Conservation (phyloP, 2,888 invertebrate genomes). For the Cylloceria caligata region DNA sequence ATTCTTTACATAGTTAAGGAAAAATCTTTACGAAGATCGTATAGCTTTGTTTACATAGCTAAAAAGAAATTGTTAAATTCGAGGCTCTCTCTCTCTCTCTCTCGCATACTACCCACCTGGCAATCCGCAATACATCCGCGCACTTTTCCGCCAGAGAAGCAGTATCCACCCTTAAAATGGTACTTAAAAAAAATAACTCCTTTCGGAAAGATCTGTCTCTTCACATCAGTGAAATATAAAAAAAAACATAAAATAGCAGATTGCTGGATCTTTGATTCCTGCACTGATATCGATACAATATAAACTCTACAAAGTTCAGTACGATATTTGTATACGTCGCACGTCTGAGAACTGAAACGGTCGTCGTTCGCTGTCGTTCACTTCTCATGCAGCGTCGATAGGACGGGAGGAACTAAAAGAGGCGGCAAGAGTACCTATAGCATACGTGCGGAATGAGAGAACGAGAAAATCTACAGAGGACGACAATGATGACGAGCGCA, state of each 20-base stretch:
- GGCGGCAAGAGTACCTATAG: slow-evolving; percentile 4
- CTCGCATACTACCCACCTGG: too few relatives aligned
- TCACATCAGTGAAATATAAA: background rate
- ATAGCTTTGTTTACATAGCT: too few relatives aligned
- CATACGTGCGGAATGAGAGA: slow-evolving; percentile 58
- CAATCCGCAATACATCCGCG: too few relatives aligned
- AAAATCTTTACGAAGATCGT: too few relatives aligned
- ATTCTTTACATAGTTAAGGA: too few relatives aligned
- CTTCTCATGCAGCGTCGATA: slow-evolving; percentile 76
- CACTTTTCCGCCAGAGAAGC: too few relatives aligned
- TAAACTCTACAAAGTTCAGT: slow-evolving; percentile 27
- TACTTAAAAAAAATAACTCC: too few relatives aligned
- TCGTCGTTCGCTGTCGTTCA: slow-evolving; percentile 66
- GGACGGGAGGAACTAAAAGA: slow-evolving; percentile 47
- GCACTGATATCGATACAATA: background rate
- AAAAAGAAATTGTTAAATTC: too few relatives aligned
- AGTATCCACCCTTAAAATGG: too few relatives aligned
- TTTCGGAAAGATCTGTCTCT: too few relatives aligned
- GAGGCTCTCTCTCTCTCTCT: too few relatives aligned
- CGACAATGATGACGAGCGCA: slow-evolving; percentile 62
- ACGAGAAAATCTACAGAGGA: slow-evolving; percentile 52
- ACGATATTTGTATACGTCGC: slow-evolving; percentile 48
- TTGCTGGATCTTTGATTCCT: slow-evolving; percentile 3
- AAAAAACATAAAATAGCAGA: background rate
- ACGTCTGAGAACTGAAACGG: slow-evolving; percentile 46